A percentile compares a stretch with the other conserved stretches of the same genome.
These are phyloP conservation scores for Zaprionus bogoriensis DNA, from an alignment of 2,888 invertebrate species.

Conservation along the genomic window DNA sequence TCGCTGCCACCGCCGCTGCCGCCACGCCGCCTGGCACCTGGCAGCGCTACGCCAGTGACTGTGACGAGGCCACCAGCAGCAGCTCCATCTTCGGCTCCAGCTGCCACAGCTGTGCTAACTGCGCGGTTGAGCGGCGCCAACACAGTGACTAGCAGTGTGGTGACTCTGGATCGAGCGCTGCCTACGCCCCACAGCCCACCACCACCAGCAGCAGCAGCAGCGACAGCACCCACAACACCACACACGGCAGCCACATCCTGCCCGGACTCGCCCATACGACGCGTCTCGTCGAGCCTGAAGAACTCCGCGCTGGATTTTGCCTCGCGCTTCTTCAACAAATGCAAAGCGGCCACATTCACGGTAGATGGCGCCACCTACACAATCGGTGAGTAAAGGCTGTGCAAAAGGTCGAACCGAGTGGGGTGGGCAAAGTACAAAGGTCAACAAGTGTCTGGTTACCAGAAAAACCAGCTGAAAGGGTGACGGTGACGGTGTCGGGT, in stretches of 20 bases:
- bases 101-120: conserved; percentile 55
- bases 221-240: conserved; percentile 19
- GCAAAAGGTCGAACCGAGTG: neutral
- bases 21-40: conserved; percentile 67
- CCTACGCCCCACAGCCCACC: neutral
- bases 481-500: neutral
- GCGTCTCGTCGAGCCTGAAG: conserved; percentile 81
- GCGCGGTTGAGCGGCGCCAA: conserved; percentile 53
- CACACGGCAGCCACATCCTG: conserved; percentile 69
- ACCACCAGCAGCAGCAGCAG: neutral
- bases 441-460: conserved; percentile 67
- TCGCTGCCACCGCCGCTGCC: conserved; percentile 54
- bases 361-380: conserved; percentile 94
- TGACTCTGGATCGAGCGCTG: conserved; percentile 31
- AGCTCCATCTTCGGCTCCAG: conserved; percentile 4
- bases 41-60: conserved; percentile 70
- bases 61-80: neutral
- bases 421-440: conserved; percentile 29
- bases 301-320: conserved; percentile 81
- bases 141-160: conserved; percentile 51
- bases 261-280: conserved; percentile 80
- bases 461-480: neutral
- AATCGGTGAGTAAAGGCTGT: conserved; percentile 86
- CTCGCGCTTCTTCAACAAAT: conserved; percentile 88
- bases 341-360: conserved; percentile 93